Evolutionary conservation across 2,888 invertebrate species (phyloP).

Genomic region (Crocallis elinguaria): DNA sequence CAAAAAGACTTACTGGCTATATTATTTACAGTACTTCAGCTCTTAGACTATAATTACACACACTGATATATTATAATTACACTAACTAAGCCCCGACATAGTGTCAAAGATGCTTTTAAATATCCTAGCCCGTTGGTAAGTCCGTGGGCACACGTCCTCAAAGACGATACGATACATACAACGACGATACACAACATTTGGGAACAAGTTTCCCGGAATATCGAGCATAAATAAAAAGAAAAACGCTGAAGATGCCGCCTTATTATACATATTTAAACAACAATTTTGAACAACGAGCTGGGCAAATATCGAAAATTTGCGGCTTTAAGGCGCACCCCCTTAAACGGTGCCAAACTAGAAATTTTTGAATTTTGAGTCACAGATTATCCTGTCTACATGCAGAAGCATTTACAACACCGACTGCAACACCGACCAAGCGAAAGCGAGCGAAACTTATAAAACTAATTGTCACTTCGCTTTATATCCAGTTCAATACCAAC

Average conservation of each 20-base stretch:
- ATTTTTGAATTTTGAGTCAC: background rate
- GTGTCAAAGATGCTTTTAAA: background rate
- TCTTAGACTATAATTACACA: background rate
- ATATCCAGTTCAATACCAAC: no score
- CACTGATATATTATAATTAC: background rate
- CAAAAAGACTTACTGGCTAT: background rate
- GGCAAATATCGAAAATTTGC: slow-evolving; percentile 1
- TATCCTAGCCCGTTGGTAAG: slow-evolving; percentile 1
- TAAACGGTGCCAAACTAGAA: background rate
- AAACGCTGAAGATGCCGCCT: slow-evolving; percentile 4
- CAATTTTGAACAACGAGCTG: slow-evolving; percentile 14
- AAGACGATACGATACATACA: background rate
- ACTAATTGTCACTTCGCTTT: background rate
- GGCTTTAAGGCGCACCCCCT: slow-evolving; percentile 1
- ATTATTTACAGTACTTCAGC: background rate
- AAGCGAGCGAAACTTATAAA: background rate
- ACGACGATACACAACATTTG: background rate
- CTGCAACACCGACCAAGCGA: background rate
- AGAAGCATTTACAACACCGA: background rate
- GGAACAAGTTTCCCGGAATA: slow-evolving; percentile 5
- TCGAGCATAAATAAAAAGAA: background rate
- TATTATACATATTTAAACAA: background rate
- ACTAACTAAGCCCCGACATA: background rate
- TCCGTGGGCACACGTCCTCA: background rate
- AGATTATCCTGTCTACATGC: background rate